phyloP scores from a whole-genome alignment of 2,888 invertebrate species.

The Dastarcus helophoroides region DNA sequence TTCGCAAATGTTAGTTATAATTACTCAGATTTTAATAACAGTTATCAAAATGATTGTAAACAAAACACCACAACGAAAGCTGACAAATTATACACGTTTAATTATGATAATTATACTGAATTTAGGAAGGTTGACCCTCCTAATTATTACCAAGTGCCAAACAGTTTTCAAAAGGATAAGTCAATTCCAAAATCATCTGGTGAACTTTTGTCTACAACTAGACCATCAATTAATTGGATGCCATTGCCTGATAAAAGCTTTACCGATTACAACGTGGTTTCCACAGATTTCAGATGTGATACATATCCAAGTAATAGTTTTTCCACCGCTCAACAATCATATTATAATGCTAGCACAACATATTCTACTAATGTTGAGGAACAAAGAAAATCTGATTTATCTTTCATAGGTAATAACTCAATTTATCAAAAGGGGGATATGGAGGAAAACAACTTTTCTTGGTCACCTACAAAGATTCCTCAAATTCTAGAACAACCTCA shows the following conservation, averaged over 20 bases:
- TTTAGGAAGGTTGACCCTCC: conserved; percentile 18
- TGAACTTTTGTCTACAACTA: conserved; percentile 14
- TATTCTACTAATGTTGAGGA: conserved; percentile 19
- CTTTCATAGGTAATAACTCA: conserved; percentile 19
- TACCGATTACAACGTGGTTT: conserved; percentile 37
- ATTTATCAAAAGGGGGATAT: conserved; percentile 22
- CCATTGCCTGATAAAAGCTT: conserved; percentile 42
- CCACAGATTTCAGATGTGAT: conserved; percentile 28
- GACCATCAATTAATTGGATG: conserved; percentile 51
- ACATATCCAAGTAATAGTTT: conserved; percentile 23
- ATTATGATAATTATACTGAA: conserved; percentile 27
- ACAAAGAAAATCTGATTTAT: conserved; percentile 22
- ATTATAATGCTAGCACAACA: conserved; percentile 23
- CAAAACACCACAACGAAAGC: no score
- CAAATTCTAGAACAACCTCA: conserved; percentile 31
- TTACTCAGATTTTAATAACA: no score
- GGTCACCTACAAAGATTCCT: conserved; percentile 44
- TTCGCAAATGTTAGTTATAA: no score
- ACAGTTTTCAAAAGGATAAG: conserved; percentile 7
- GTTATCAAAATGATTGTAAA: conserved; percentile 23
- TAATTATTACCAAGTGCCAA: conserved; percentile 13
- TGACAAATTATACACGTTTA: no score
- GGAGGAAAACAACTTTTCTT: conserved; percentile 43
- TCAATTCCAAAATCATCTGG: no score
- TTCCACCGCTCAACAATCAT: conserved; percentile 19